Conservation (phyloP, 2,113 vertebrate species). For the Rhea pennata region DNA sequence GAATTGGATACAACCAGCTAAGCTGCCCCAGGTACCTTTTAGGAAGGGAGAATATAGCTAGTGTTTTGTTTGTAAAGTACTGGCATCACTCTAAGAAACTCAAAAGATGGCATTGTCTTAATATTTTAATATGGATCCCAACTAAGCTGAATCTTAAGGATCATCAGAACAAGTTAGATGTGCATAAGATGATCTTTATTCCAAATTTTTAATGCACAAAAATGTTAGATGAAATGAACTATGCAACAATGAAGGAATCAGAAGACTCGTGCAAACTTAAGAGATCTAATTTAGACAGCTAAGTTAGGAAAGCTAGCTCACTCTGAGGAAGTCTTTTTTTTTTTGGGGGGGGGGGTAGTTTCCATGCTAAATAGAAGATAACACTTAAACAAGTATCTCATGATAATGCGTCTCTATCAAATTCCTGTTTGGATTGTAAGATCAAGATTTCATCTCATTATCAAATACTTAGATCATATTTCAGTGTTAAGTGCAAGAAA, state of each 20-base stretch:
- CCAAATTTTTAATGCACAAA: neutral
- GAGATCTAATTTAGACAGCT: neutral
- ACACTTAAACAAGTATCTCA: neutral
- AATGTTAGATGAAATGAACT: neutral
- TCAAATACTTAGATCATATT: neutral
- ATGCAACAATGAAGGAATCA: neutral
- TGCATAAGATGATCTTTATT: neutral
- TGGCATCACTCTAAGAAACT: neutral
- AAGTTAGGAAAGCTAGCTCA: neutral
- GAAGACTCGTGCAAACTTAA: neutral
- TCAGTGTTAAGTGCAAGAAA: neutral
- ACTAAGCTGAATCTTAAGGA: neutral
- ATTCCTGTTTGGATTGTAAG: neutral
- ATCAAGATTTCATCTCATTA: neutral
- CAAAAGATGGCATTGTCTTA: neutral
- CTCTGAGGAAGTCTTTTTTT: neutral
- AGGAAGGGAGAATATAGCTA: neutral
- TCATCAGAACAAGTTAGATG: neutral
- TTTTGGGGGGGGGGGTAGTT: neutral
- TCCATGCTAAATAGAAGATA: neutral
- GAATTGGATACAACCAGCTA: neutral
- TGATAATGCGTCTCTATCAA: neutral
- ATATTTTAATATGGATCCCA: neutral
- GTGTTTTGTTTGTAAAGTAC: neutral
- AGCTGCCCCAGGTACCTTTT: neutral